Evolutionary conservation across 2,888 invertebrate genomes (phyloP), one percentile per base, ranked within the genome.

Genomic region (Isotomurus palustris): DNA sequence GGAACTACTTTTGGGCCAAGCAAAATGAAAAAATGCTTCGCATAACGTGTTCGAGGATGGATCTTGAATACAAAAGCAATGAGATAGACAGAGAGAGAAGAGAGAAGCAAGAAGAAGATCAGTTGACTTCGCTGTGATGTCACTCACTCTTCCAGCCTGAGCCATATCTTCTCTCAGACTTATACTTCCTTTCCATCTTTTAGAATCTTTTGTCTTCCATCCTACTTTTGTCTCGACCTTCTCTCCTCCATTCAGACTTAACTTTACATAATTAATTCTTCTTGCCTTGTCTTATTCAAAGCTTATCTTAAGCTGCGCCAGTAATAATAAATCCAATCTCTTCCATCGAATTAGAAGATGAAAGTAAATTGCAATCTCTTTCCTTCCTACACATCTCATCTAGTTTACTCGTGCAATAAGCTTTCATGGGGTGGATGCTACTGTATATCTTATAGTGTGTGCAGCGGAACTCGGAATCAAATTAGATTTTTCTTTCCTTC

Each of bases 61-160:
- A 49, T 49, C 19, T 17, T 49, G 49, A 49, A 49, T 49, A 24
- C 32, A 35, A 21, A 35, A 49, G 22, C 49, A 17, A n/a, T n/a
- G 6, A 40, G 6, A 40, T 19, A 10, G 6, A 40, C 6, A n/a
- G 17, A 12, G 32, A 32, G 32, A 32, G 32, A 12, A 32, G 32
- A 32, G 12, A 32, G 32, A 6, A n/a, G n/a, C n/a, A n/a, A n/a
- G n/a, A n/a, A n/a, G n/a, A n/a, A n/a, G n/a, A n/a, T 43, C 43
- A 12, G 22, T 43, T 24, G 43, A 24, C 38, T 5, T 5, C n/a
- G 38, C 38, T 38, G 5, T 29, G 27, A 17, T 35, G 49, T 49
- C 49, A 49, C 29, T 49, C 49, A 49, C 35, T 49, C 36, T 14
- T 10, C 10, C n/a, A 40, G 17, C 17, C 40, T 40, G 6, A 12